Conservation (phyloP, 1,140 invertebrate genomes). For the Ceratina calcarata region DNA sequence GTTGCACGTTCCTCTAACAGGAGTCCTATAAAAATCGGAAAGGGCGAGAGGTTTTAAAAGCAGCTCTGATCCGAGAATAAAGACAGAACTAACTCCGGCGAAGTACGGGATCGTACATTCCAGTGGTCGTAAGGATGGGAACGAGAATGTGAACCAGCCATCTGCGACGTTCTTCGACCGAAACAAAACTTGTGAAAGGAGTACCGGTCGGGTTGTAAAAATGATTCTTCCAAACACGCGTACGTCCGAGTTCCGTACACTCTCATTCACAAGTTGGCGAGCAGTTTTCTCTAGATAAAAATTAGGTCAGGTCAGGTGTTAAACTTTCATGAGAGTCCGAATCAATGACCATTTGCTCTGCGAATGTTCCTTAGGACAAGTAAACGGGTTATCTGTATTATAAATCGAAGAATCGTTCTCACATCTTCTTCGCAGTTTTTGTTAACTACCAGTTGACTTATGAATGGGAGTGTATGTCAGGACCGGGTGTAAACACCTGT, state of each 20-base stretch:
- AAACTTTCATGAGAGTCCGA: no score
- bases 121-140: background rate
- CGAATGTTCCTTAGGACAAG: no score
- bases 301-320: no score
- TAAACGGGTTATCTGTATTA: no score
- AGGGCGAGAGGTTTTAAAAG: no score
- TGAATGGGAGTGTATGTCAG: background rate
- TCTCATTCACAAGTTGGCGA: no score
- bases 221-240: background rate
- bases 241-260: background rate
- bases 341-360: no score
- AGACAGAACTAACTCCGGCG: background rate
- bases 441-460: background rate
- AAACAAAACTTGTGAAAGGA: background rate
- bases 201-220: background rate
- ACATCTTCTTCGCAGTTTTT: no score
- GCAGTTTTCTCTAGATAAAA: no score
- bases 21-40: background rate
- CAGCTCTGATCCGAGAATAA: background rate
- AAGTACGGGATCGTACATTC: background rate
- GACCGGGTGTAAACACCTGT: conserved; percentile 51
- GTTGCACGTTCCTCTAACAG: background rate
- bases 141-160: background rate
- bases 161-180: background rate
- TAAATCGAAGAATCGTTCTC: no score